Evolutionary conservation across 2,113 vertebrate species (phyloP), one percentile per base, ranked within the genome.

Genomic region (Oreotrochilus melanogaster): DNA sequence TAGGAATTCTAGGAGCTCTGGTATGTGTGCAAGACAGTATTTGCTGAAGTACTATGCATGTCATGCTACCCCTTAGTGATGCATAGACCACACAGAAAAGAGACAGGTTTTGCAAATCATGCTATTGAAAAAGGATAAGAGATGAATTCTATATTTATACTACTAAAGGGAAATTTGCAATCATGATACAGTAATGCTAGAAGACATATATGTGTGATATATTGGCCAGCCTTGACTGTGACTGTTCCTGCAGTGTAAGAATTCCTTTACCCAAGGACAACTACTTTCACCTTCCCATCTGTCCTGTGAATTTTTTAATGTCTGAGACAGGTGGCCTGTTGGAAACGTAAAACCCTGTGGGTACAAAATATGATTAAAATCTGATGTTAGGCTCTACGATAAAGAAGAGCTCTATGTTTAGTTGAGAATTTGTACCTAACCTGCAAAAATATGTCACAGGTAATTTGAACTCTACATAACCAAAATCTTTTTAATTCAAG

Each of bases 341-440:
- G 97, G 97, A 98, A 98, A 98, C 96, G 97, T 98, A 98, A 98
- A 98, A 98, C 97, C 98, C 98, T 98, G 94, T 95, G 98, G 98
- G 98, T 98, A 98, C 97, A 96, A 98, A 97, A 98, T 98, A 98
- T 98, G 98, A 99, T 99, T 98, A 99, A 98, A 98, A 98, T 98
- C 97, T 98, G 97, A 98, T 97, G 98, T 95, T 98, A 98, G 96
- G 95, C 95, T 97, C 95, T 96, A 97, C 54, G 76, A 98, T 98
- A 97, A 98, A 98, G 97, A 98, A 96, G 96, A 98, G 95, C 94
- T 94, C 96, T 97, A 89, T 97, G 97, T 97, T 97, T 98, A 97
- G 97, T 95, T 76, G 97, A 96, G 87, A 98, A 96, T 97, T 95
- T 97, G 65, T 97, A 97, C 97, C 93, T 96, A 98, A 96, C 94